These are phyloP conservation scores for Euschistus heros DNA, from an alignment of 1,140 invertebrate genomes.

Conservation along the genomic window DNA sequence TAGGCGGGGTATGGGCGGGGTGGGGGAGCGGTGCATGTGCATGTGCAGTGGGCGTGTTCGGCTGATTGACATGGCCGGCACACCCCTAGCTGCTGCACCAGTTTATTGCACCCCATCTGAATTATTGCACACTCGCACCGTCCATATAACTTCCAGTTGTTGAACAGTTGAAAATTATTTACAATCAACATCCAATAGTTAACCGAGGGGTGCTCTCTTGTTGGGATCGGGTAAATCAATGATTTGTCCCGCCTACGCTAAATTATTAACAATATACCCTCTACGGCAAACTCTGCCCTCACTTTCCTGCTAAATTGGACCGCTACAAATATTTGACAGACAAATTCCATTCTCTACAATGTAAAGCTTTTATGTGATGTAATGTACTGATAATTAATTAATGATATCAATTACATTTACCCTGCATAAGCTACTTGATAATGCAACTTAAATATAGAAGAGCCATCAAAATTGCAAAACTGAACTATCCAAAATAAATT, in stretches of 20 bases:
- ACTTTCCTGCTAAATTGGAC: too few species aligned
- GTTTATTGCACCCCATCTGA: conserved; percentile 8
- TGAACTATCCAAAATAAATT: too few species aligned
- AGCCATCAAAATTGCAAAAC: too few species aligned
- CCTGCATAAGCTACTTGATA: too few species aligned
- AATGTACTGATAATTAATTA: too few species aligned
- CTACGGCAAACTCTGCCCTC: not conserved
- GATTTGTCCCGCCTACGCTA: not conserved
- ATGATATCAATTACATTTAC: too few species aligned
- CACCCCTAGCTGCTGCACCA: conserved; percentile 9
- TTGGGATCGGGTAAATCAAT: conserved; percentile 2
- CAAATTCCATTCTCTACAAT: too few species aligned
- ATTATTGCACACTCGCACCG: conserved; percentile 21
- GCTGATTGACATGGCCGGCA: not conserved
- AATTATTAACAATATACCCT: conserved; percentile 7
- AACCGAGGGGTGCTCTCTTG: not conserved
- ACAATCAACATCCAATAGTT: conserved; percentile 18
- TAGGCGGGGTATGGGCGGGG: not conserved
- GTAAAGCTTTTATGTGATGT: too few species aligned
- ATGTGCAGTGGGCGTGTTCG: conserved; percentile 23
- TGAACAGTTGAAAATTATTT: conserved; percentile 20
- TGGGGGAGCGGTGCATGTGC: conserved; percentile 16
- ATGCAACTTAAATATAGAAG: too few species aligned
- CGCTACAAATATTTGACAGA: too few species aligned
- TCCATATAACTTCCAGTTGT: not conserved